Percentiles rank a stretch among this genome's conserved stretches.
Evolutionary conservation across 2,888 invertebrate genomes (phyloP).

Genomic region (Onchidella celtica): DNA sequence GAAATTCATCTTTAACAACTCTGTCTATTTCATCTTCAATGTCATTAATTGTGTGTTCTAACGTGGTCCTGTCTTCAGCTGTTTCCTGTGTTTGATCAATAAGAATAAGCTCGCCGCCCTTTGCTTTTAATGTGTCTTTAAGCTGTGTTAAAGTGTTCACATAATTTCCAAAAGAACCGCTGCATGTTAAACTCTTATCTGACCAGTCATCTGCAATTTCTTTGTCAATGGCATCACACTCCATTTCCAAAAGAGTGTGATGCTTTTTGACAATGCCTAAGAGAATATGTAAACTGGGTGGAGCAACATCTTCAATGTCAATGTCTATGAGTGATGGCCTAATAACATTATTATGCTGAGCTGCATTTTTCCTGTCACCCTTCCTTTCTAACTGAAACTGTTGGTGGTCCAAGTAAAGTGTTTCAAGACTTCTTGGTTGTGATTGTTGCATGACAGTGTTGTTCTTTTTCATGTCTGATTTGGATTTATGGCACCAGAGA

Average conservation of each 20-base stretch:
- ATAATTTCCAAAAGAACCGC: no score
- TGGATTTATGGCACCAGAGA: constrained; percentile 5
- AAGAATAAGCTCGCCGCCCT: not conserved
- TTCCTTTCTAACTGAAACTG: not conserved
- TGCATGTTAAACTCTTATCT: no score
- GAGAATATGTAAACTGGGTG: constrained; percentile 25
- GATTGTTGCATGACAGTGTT: not conserved
- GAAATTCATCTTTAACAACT: not conserved
- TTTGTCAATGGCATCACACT: constrained; percentile 7
- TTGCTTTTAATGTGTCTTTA: not conserved
- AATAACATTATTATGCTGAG: not conserved
- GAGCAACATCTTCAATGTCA: not conserved
- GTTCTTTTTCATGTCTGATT: not conserved
- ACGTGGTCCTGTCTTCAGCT: not conserved
- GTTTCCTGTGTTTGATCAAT: not conserved
- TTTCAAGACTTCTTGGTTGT: not conserved
- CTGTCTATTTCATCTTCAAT: not conserved
- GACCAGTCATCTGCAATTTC: not conserved
- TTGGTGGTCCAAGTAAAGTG: not conserved
- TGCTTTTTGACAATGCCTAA: constrained; percentile 26
- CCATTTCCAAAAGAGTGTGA: constrained; percentile 8
- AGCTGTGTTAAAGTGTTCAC: no score
- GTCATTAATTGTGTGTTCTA: not conserved
- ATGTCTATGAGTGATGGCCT: not conserved
- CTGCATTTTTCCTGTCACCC: not conserved